phyloP scores from a whole-genome alignment of 2,113 vertebrate genomes.

The Pteronura brasiliensis region DNA sequence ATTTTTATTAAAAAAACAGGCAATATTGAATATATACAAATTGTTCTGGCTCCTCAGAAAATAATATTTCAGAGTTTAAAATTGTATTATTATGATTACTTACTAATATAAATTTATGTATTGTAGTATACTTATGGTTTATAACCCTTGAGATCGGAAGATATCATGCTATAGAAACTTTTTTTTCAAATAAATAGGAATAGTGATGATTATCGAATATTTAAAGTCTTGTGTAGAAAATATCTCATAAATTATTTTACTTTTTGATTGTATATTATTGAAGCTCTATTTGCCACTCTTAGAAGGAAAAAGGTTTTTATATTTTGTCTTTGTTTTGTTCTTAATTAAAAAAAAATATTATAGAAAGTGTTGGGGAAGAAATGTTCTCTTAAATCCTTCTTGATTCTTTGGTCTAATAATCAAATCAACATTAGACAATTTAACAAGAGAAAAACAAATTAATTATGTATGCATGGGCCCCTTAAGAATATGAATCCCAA shows the following conservation, averaged over 20 bases:
- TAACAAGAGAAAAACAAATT: not conserved
- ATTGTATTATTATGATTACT: not conserved
- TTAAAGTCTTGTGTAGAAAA: not conserved
- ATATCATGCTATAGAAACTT: not conserved
- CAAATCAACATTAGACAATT: not conserved
- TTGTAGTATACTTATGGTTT: not conserved
- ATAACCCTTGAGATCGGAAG: not conserved
- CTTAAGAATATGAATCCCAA: not conserved
- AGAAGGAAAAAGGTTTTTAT: not conserved
- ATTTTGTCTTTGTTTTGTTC: not conserved
- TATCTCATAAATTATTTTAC: not conserved
- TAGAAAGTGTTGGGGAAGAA: not conserved
- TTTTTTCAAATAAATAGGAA: not conserved
- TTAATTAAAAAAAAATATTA: not conserved
- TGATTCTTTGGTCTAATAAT: not conserved
- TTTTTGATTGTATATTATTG: not conserved
- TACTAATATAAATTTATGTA: not conserved
- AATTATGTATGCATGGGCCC: not conserved
- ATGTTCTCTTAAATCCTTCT: not conserved
- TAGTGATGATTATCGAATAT: not conserved
- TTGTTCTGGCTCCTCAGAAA: not conserved
- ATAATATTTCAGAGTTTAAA: not conserved
- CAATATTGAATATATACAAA: not conserved
- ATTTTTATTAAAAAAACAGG: not conserved
- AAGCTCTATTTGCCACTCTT: not conserved